Evolutionary conservation across 2,113 vertebrate species (phyloP).

Genomic region (Dipodomys merriami): DNA sequence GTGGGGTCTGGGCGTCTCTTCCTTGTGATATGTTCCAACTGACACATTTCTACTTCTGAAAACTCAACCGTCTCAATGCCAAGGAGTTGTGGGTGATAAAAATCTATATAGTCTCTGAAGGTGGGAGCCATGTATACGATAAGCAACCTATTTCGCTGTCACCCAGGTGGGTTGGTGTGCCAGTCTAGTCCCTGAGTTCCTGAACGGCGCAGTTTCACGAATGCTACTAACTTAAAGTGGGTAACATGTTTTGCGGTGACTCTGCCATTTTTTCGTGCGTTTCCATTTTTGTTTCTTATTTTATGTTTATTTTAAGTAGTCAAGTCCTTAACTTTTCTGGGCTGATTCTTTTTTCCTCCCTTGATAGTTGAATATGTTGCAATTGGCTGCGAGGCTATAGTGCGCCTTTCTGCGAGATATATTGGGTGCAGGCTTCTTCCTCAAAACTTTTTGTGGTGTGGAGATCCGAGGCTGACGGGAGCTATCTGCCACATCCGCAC

Average conservation of each 20-base stretch:
- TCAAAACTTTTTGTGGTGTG: constrained; percentile 4
- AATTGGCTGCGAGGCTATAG: constrained; percentile 27
- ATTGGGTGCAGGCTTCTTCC: constrained; percentile 65
- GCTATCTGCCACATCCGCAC: constrained; percentile 75
- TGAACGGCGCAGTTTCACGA: neutral
- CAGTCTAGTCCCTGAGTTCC: neutral
- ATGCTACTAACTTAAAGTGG: neutral
- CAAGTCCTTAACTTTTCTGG: constrained; percentile 52
- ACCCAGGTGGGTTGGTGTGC: neutral
- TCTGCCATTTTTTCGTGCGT: neutral
- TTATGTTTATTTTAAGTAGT: constrained; percentile 41
- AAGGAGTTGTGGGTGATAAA: neutral
- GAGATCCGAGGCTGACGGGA: constrained; percentile 52
- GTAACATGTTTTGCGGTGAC: neutral
- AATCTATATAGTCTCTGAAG: neutral
- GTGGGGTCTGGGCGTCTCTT: neutral
- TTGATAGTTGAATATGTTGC: constrained; percentile 9
- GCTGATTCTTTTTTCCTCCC: constrained; percentile 48
- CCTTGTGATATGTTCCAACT: neutral
- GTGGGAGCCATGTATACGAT: neutral
- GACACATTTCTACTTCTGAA: neutral
- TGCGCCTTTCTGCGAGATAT: constrained; percentile 54
- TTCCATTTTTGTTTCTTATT: neutral
- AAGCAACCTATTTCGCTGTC: neutral
- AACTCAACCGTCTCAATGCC: neutral